Evolutionary conservation across 2,888 invertebrate species (phyloP).

Genomic region (Nephrotoma appendiculata): DNA sequence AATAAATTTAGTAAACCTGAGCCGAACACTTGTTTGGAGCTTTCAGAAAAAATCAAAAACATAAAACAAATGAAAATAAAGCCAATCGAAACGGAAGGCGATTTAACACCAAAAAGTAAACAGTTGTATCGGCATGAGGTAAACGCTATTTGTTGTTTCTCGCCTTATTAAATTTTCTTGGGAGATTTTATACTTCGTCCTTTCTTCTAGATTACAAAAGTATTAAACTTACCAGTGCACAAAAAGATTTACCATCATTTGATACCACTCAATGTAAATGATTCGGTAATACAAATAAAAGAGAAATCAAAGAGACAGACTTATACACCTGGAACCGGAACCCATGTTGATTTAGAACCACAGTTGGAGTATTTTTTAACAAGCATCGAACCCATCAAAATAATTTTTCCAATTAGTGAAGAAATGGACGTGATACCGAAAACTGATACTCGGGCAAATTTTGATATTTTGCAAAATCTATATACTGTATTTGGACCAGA

Average conservation of each 20-base stretch:
- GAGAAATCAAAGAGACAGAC: neutral
- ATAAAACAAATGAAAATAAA: neutral
- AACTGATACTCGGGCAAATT: neutral
- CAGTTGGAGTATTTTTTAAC: neutral
- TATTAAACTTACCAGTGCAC: neutral
- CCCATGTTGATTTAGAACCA: neutral
- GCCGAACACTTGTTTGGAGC: neutral
- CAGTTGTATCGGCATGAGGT: neutral
- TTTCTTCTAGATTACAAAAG: neutral
- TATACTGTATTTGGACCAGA: neutral
- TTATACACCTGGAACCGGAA: neutral
- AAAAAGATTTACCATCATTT: neutral
- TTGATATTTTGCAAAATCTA: neutral
- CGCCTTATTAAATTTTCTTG: too few species aligned
- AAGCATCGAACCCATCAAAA: neutral
- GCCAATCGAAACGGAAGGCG: neutral
- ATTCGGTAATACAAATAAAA: neutral
- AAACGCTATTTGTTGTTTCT: neutral
- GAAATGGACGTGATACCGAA: neutral
- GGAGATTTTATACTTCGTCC: too few species aligned
- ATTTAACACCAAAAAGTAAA: neutral
- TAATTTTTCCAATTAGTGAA: neutral
- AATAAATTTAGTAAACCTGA: neutral
- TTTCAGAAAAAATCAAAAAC: neutral
- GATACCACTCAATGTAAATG: conserved; percentile 1